Conservation (phyloP, 2,888 invertebrate species). For the Onthophagus sagittarius region DNA sequence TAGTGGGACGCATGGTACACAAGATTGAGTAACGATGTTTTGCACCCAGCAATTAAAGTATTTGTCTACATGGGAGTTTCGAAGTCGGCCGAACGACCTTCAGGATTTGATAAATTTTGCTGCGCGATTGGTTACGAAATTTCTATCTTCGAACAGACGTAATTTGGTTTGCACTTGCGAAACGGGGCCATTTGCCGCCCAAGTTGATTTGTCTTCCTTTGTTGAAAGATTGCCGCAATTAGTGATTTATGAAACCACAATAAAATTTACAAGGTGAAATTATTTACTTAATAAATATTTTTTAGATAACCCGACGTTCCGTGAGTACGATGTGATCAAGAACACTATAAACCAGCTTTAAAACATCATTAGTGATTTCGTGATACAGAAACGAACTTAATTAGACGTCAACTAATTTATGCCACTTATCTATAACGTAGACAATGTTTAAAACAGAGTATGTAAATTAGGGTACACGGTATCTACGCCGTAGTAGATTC, state of each 20-base stretch:
- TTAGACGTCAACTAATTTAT: background rate
- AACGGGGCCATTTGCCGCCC: background rate
- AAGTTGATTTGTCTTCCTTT: background rate
- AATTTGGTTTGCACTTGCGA: background rate
- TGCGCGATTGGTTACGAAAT: background rate
- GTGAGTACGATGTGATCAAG: background rate
- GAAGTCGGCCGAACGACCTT: background rate
- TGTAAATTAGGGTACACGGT: background rate
- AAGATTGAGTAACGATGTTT: background rate
- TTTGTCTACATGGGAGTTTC: slow-evolving; percentile 1
- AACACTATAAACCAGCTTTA: background rate
- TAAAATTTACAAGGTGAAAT: no score
- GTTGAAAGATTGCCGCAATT: background rate
- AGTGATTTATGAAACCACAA: background rate
- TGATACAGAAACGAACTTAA: background rate
- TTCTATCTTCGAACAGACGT: background rate
- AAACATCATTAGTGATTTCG: background rate
- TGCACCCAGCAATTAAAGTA: slow-evolving; percentile 1
- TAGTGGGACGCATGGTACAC: background rate
- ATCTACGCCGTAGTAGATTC: background rate
- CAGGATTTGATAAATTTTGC: background rate
- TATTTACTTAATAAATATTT: background rate
- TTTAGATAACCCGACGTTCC: background rate
- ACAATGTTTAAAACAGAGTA: background rate
- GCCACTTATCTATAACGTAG: background rate